Base-by-base conservation (phyloP, 2,888 invertebrate genomes). In the Rhorus exstirpatorius region DNA sequence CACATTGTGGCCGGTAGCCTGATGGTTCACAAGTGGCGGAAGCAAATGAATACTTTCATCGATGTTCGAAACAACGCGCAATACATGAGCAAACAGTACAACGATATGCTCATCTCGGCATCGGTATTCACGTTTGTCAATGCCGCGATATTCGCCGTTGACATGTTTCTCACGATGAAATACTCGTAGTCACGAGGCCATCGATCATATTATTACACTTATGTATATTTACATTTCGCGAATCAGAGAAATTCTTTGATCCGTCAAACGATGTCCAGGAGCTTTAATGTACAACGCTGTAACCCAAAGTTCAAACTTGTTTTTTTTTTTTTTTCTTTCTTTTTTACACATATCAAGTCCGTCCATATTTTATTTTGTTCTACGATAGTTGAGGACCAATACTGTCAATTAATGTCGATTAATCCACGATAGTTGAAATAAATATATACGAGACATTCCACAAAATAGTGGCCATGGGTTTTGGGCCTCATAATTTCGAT, bases 91-190 rank as follows among this genome's bases (percentile, higher is more conserved):
- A 95, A 96, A 89, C 94, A 94, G 88, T 95, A 96, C 88, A 94
- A 96, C 93, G 95, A 96, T 87, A 95, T 96, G 92, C 93, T 96
- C 88, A 94, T 95, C 82, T 94, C 95, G 1, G 95, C 95, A 0
- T 95, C 95, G 26, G 94, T 96, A 41, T 95, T 96, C 87, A 94
- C 96, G 8, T 94, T 95, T 81, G 90, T 95, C 71, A 94, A 95
- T 87, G 95, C 94, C 0, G 91, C 93, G 0, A 94, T 95, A 10
- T 96, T 96, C 90, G 93, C 95, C 60, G 89, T 94, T 10, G 96
- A 96, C 89, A 94, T 95, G 35, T 93, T 95, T 88, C 91, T 96
- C 70, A 95, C 95, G 0, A 94, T 95, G 88, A 94, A 93, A 88
- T 90, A 87, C 53, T 85, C 89, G 68, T 91, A 89, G 84, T 82